A percentile compares a stretch with the other conserved stretches of the same genome.
These are phyloP conservation scores for Barnardius zonarius DNA, from an alignment of 2,113 vertebrate genomes.

Conservation along the genomic window DNA sequence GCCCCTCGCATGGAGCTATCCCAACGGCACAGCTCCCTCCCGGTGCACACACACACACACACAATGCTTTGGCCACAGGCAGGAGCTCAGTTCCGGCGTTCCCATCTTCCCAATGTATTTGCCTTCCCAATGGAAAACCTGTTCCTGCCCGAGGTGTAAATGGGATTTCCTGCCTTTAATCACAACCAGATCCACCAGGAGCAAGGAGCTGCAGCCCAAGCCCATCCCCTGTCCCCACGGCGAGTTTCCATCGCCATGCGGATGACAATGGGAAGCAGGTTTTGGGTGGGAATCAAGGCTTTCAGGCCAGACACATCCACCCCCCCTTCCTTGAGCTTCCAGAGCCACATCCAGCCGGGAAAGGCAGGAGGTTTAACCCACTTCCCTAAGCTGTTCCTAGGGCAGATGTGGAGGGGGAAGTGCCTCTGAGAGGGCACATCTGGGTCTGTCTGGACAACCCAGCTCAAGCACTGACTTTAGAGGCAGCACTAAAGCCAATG, in stretches of 20 bases:
- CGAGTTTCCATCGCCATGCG: not conserved
- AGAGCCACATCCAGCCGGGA: not conserved
- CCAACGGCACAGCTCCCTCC: not conserved
- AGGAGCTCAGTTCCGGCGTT: not conserved
- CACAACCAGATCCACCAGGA: not conserved
- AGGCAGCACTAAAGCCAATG: not conserved
- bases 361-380: not conserved
- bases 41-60: not conserved
- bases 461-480: not conserved
- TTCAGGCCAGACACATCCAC: not conserved
- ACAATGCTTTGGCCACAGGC: not conserved
- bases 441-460: not conserved
- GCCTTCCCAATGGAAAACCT: constrained; percentile 1
- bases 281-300: not conserved
- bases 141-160: constrained; percentile 38
- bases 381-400: not conserved
- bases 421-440: not conserved
- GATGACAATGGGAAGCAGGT: not conserved
- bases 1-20: not conserved
- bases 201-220: not conserved
- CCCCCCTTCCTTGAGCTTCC: not conserved
- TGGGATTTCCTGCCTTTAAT: constrained; percentile 65
- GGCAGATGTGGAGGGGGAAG: not conserved
- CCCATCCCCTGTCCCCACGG: not conserved
- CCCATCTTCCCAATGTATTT: not conserved